Base-by-base conservation (phyloP, 2,113 vertebrate genomes). In the Myxocyprinus asiaticus region DNA sequence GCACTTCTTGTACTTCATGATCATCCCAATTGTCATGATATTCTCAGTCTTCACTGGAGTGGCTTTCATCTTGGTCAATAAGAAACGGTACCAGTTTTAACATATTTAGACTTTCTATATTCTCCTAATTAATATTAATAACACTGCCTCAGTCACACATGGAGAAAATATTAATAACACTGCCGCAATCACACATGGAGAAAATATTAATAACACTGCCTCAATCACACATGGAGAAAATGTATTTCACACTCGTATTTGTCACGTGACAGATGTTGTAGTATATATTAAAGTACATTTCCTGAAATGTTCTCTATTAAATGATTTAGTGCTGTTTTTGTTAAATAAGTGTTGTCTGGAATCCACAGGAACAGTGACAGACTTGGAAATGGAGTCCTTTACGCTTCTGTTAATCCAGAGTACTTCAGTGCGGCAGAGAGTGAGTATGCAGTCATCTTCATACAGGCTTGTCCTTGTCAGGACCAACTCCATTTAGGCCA, bases 341-440 rank as follows among this genome's bases (percentile, higher is more conserved):
- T n/a, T 58, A 9, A 81, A 15, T 42, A 47, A 47, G n/a, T 17
- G 47, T 12, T 71, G 4, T 56, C 48, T 76, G 65, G 82, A 67
- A 76, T 84, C 50, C 66, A 55, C 92, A 98, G 96, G 85, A 96
- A 94, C 87, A 97, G 85, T 47, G 96, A 95, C 88, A 92, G 97
- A 45, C 93, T 99, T 77, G 97, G 97, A 48, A 99, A 99, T 44
- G 98, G 98, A 71, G 97, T 99, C 0, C 89, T 99, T 33, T 99
- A 98, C 0, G 98, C 98, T 0, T 99, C 97, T 0, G 98, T 99
- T 89, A 99, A 99, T 87, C 98, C 98, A 0, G 98, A 99, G 82
- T 99, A 99, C 89, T 98, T 99, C 93, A 99, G 97, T 2, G 97
- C 98, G 1, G 96, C 97, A 0, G 98, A 99, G 0, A 97, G 98